A percentile compares a stretch with the other conserved stretches of the same genome.
Evolutionary conservation across 53 echinoderm and acorn worm genomes (phyloP).

Genomic region (Luidia sarsii): DNA sequence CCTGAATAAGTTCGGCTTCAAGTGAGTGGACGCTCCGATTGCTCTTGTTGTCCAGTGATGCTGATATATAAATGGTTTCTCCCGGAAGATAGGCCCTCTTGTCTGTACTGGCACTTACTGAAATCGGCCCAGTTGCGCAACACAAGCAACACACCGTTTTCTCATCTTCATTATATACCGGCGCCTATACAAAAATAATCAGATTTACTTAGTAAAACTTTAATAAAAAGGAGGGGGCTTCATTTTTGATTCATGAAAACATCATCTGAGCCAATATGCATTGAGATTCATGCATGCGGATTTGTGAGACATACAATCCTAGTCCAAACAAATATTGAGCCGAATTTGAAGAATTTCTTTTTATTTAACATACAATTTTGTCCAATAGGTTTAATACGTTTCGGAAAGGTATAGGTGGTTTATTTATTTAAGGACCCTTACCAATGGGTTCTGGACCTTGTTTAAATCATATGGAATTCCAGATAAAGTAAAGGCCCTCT

Average conservation of each 20-base stretch:
- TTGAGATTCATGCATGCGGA: neutral
- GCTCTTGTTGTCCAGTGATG: slow-evolving; percentile 88
- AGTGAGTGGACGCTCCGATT: slow-evolving; percentile 83
- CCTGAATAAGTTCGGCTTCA: slow-evolving; percentile 98
- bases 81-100: slow-evolving; percentile 90
- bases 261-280: too few relatives aligned
- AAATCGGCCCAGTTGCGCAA: slow-evolving; percentile 95
- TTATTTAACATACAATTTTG: too few relatives aligned
- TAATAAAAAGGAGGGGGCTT: too few relatives aligned
- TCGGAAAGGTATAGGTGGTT: too few relatives aligned
- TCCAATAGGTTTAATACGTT: too few relatives aligned
- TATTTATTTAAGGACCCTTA: too few relatives aligned
- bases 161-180: slow-evolving; percentile 83
- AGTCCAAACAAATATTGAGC: too few relatives aligned
- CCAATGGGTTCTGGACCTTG: slow-evolving; percentile 74
- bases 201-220: too few relatives aligned
- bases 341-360: too few relatives aligned
- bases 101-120: slow-evolving; percentile 84
- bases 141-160: slow-evolving; percentile 97
- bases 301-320: too few relatives aligned
- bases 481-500: slow-evolving; percentile 81
- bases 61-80: slow-evolving; percentile 89
- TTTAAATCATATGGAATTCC: slow-evolving; percentile 87
- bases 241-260: too few relatives aligned
- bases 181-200: too few relatives aligned